Evolutionary conservation across 1,140 invertebrate genomes (phyloP), one percentile per base, ranked within the genome.

Genomic region (Bombus balteatus): DNA sequence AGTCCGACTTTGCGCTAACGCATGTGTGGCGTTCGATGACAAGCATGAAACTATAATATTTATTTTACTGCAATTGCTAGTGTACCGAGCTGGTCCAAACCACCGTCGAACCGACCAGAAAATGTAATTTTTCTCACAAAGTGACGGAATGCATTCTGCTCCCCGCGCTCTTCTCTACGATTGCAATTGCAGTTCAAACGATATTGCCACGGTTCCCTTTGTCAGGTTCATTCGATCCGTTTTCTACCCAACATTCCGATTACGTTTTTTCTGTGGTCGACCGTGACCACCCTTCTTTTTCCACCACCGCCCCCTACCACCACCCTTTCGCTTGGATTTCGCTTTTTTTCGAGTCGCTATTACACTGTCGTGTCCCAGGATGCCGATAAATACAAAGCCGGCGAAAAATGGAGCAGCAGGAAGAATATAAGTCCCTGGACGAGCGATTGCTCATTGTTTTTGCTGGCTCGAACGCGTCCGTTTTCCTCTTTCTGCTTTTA

Each of bases 371-470:
- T n/a, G 81, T 90, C 83, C 75, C 82, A 43, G 39, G 79, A 65
- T 62, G 62, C 65, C 81, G 87, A 90, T 90, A 90, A 90, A 90
- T 88, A 90, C 79, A 89, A 85, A 87, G n/a, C 65, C 82, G 70
- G 43, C 12, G 70, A 87, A 83, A 90, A 90, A 90, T 68, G 39
- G n/a, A 53, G 37, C 71, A 12, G 8, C 12, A 65, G 57, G 65
- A 32, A 37, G 73, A 73, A 76, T 85, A 89, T 84, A 90, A 83
- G 57, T 76, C 59, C 71, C 66, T 66, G 47, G 79, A 85, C 79
- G 74, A 85, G 53, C 82, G 66, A 89, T 90, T 89, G 89, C 77
- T 90, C 88, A 88, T 88, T 87, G 86, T 90, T 90, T 90, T 90
- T 88, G 41, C 75, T 32, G 13, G 57, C 25, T 39, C 75, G 47